Evolutionary conservation across 2,113 vertebrate genomes (phyloP).

Genomic region (Eretmochelys imbricata): DNA sequence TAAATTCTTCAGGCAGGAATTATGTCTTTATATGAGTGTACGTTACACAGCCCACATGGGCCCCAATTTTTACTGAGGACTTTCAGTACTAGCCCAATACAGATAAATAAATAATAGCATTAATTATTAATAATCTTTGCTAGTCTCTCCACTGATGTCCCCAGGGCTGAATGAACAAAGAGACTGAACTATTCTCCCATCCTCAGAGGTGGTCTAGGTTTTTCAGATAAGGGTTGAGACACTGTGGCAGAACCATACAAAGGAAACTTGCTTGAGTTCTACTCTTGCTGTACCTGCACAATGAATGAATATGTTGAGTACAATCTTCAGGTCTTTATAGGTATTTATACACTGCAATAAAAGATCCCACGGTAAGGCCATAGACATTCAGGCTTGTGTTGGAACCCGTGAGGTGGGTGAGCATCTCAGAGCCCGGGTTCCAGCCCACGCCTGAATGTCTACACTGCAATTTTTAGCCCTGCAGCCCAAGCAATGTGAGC

Average conservation of each 20-base stretch:
- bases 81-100: neutral
- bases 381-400: neutral
- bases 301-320: neutral
- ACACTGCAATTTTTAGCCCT: neutral
- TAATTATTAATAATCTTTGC: neutral
- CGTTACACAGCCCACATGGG: neutral
- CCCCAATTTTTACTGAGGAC: neutral
- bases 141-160: neutral
- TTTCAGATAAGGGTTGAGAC: neutral
- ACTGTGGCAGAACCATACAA: neutral
- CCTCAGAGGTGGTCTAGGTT: neutral
- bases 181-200: neutral
- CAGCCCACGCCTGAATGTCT: neutral
- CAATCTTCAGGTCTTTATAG: neutral
- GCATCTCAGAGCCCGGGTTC: neutral
- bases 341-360: neutral
- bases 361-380: neutral
- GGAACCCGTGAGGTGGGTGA: neutral
- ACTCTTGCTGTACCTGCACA: neutral
- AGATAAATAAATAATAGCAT: neutral
- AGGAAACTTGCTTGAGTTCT: neutral
- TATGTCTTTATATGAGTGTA: neutral
- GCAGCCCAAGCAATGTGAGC: neutral
- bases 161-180: neutral
- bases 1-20: neutral